Conservation (phyloP, 2,113 vertebrate genomes). For the Labeo rohita region DNA sequence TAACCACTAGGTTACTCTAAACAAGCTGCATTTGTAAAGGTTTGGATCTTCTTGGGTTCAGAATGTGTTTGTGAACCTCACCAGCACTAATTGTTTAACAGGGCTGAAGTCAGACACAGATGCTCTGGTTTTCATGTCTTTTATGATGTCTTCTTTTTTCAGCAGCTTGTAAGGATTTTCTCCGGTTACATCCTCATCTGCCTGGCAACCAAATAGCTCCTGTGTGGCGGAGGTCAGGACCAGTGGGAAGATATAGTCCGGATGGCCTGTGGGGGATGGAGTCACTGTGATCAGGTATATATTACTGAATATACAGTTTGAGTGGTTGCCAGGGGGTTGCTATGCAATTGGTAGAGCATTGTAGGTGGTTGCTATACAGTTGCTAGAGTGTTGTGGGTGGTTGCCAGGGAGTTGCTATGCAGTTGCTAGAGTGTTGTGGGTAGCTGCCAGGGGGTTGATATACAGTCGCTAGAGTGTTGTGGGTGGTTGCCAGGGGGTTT, state of each 20-base stretch:
- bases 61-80: constrained; percentile 61
- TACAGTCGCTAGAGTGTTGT: too few species aligned
- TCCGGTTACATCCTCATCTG: constrained; percentile 83
- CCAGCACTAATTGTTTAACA: constrained; percentile 81
- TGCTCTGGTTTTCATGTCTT: constrained; percentile 84
- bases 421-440: too few species aligned
- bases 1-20: neutral
- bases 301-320: neutral
- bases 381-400: neutral
- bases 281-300: neutral
- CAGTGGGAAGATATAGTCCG: constrained; percentile 85
- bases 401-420: too few species aligned
- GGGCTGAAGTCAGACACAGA: constrained; percentile 90
- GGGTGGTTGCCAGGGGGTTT: neutral
- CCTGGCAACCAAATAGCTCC: constrained; percentile 83
- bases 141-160: constrained; percentile 84
- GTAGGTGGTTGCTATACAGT: neutral
- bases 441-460: too few species aligned
- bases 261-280: constrained; percentile 73
- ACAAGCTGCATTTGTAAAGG: neutral
- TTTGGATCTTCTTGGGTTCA: neutral
- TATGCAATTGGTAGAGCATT: neutral
- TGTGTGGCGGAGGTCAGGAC: constrained; percentile 88
- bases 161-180: constrained; percentile 85
- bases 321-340: neutral